These are phyloP conservation scores for Pelosia muscerda DNA, from an alignment of 2,888 invertebrate genomes.

Conservation along the genomic window DNA sequence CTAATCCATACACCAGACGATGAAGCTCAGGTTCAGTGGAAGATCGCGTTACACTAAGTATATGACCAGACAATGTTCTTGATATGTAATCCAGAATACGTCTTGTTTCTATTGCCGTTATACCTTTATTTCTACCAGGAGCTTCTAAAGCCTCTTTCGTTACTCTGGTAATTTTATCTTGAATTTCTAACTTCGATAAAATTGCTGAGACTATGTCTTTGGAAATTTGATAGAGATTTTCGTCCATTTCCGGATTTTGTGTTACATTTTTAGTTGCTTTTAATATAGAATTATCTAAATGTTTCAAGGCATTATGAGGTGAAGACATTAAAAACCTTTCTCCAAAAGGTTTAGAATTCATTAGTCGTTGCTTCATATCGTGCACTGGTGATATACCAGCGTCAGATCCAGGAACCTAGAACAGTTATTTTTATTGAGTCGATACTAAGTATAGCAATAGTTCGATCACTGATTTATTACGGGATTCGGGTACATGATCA, in stretches of 20 bases:
- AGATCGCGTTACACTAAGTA: constrained; percentile 74
- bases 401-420: constrained; percentile 56
- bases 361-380: constrained; percentile 68
- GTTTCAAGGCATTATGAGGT: constrained; percentile 74
- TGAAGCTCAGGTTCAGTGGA: constrained; percentile 83
- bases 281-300: constrained; percentile 72
- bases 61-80: constrained; percentile 78
- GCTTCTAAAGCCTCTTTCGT: constrained; percentile 81
- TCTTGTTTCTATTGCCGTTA: constrained; percentile 81
- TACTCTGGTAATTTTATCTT: constrained; percentile 82
- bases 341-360: constrained; percentile 56
- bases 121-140: constrained; percentile 79
- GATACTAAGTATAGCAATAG: not conserved
- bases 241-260: constrained; percentile 78
- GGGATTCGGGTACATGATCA: too few species aligned
- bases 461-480: too few species aligned
- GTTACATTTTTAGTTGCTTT: constrained; percentile 79
- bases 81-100: constrained; percentile 82
- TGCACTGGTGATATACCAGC: constrained; percentile 80
- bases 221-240: constrained; percentile 77
- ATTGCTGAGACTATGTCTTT: constrained; percentile 81
- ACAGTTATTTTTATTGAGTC: not conserved
- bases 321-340: constrained; percentile 66
- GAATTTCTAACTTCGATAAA: constrained; percentile 77
- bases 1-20: constrained; percentile 79